phyloP scores from a whole-genome alignment of 2,113 vertebrate genomes.

The Gobiocypris rarus region DNA sequence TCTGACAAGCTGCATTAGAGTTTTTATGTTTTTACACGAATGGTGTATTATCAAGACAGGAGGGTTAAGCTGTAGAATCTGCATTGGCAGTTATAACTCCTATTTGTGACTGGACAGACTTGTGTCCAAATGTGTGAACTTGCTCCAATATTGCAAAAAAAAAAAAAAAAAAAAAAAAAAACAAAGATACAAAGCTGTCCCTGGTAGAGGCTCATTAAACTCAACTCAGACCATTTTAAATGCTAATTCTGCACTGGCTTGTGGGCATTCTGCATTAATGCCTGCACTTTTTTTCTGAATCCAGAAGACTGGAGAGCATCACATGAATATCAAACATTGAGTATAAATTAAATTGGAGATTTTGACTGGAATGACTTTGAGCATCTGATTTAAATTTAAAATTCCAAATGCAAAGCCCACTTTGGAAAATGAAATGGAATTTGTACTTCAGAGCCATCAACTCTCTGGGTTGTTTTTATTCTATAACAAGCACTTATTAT shows the following conservation, averaged over 20 bases:
- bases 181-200: conserved; percentile 37
- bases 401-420: conserved; percentile 43
- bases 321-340: conserved; percentile 45
- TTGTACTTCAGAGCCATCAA: conserved; percentile 39
- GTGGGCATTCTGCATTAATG: conserved; percentile 43
- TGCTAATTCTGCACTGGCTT: conserved; percentile 43
- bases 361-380: conserved; percentile 52
- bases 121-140: conserved; percentile 25
- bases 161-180: conserved; percentile 10
- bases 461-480: conserved; percentile 32
- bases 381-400: conserved; percentile 47
- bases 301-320: conserved; percentile 25
- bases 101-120: neutral
- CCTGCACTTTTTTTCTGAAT: conserved; percentile 22
- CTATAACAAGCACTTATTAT: conserved; percentile 46
- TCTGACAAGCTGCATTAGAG: neutral
- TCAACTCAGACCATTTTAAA: conserved; percentile 45
- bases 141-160: neutral
- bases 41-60: neutral
- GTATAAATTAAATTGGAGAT: conserved; percentile 48
- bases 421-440: conserved; percentile 50
- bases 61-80: neutral
- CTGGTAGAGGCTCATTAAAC: conserved; percentile 46
- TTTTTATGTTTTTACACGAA: neutral
- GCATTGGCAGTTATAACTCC: neutral